A percentile compares a stretch with the other conserved stretches of the same genome.
These are phyloP conservation scores for Drosophila percnosoma DNA, from an alignment of 2,888 invertebrate species.

Conservation along the genomic window DNA sequence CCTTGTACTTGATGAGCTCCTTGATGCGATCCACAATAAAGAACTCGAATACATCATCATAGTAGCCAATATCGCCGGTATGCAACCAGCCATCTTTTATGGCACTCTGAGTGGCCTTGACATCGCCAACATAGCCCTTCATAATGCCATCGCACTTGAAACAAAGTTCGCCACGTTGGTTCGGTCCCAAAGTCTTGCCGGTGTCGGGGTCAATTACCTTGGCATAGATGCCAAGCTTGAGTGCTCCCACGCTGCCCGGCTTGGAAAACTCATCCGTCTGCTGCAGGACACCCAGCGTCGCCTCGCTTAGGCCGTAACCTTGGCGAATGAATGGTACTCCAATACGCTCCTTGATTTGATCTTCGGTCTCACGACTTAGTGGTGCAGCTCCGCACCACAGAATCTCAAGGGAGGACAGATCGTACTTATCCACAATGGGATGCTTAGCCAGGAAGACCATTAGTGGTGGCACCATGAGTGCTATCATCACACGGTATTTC, in stretches of 20 bases:
- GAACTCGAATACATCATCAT: conserved; percentile 90
- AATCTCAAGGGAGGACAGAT: conserved; percentile 89
- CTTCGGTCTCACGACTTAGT: conserved; percentile 89
- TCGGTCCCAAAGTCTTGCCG: conserved; percentile 87
- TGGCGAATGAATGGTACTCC: conserved; percentile 87
- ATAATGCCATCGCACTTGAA: conserved; percentile 92
- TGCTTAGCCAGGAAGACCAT: conserved; percentile 93
- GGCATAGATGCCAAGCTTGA: conserved; percentile 88
- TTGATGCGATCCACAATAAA: conserved; percentile 94
- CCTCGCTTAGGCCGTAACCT: conserved; percentile 93
- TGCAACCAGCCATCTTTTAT: conserved; percentile 91
- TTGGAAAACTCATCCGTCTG: conserved; percentile 84
- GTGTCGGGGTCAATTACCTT: conserved; percentile 88
- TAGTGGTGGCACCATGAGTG: conserved; percentile 93
- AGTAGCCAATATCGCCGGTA: conserved; percentile 93
- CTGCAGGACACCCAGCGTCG: conserved; percentile 87
- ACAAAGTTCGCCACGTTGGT: conserved; percentile 92
- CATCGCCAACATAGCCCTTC: conserved; percentile 93
- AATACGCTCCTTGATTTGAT: conserved; percentile 85
- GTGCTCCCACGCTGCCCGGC: conserved; percentile 88
- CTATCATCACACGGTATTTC: conserved; percentile 87
- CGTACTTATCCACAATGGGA: conserved; percentile 90
- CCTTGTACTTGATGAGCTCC: conserved; percentile 96
- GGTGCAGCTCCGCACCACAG: conserved; percentile 94
- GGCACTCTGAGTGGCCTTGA: conserved; percentile 88